These are phyloP conservation scores for Drosophila nr. fundita DNA, from an alignment of 2,888 invertebrate genomes.

Conservation along the genomic window DNA sequence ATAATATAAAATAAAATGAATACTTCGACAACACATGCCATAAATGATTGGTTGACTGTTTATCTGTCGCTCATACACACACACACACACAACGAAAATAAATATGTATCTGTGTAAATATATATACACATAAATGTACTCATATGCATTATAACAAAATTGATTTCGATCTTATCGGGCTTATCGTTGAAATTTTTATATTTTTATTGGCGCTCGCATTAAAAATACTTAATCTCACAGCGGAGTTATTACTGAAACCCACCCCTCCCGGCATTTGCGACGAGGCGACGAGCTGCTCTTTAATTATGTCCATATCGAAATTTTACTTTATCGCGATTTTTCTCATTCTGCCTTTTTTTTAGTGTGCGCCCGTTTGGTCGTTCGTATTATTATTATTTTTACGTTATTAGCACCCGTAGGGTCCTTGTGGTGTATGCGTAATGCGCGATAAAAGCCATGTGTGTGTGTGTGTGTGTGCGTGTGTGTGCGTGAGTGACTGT, in stretches of 20 bases:
- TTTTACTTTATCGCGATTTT: conserved; percentile 77
- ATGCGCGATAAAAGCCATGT: conserved; percentile 70
- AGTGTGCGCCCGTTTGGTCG: conserved; percentile 34
- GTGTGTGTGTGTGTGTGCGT: conserved; percentile 18
- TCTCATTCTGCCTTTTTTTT: conserved; percentile 40
- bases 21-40: conserved; percentile 46
- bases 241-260: conserved; percentile 61
- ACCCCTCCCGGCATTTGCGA: conserved; percentile 21
- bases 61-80: conserved; percentile 46
- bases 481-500: conserved; percentile 41
- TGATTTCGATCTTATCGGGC: conserved; percentile 70
- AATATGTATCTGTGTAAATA: conserved; percentile 9
- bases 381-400: conserved; percentile 68
- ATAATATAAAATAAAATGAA: conserved; percentile 40
- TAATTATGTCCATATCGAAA: conserved; percentile 78
- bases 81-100: conserved; percentile 11
- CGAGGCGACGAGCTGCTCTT: conserved; percentile 44
- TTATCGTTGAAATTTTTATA: conserved; percentile 80
- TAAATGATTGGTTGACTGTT: conserved; percentile 53
- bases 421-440: conserved; percentile 73
- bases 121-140: conserved; percentile 11
- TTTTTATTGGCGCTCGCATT: conserved; percentile 77
- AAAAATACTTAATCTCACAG: conserved; percentile 81
- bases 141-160: conserved; percentile 66
- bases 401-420: conserved; percentile 78